Percentiles rank a stretch among this genome's conserved stretches.
These are phyloP conservation scores for Chalcis sispes DNA, from an alignment of 2,888 invertebrate genomes.

Conservation along the genomic window DNA sequence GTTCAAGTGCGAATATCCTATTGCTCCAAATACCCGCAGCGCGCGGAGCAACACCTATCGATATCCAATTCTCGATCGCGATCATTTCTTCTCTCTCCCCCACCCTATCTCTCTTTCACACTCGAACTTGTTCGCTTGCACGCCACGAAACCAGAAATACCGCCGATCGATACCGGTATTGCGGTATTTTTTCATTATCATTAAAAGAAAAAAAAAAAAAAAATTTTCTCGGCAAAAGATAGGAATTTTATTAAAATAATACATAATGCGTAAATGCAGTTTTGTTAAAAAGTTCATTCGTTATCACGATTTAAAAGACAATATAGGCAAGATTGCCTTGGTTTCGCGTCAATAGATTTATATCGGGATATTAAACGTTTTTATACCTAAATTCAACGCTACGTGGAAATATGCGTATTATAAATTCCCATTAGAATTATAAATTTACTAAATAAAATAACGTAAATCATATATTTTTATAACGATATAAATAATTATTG, in stretches of 20 bases:
- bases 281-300: neutral
- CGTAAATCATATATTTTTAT: conserved; percentile 17
- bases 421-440: neutral
- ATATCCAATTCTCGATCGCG: conserved; percentile 54
- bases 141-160: conserved; percentile 22
- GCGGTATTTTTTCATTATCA: neutral
- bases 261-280: neutral
- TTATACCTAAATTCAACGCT: neutral
- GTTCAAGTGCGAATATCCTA: conserved; percentile 56
- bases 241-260: conserved; percentile 30
- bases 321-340: neutral
- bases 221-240: neutral
- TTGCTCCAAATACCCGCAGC: conserved; percentile 57
- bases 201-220: neutral
- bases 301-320: conserved; percentile 45
- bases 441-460: neutral
- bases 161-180: conserved; percentile 21
- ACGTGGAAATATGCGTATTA: neutral
- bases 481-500: conserved; percentile 16
- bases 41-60: conserved; percentile 23
- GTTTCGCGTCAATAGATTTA: neutral
- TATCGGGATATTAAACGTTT: conserved; percentile 2
- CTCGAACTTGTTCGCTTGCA: conserved; percentile 8
- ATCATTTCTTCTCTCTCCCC: conserved; percentile 21
- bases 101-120: neutral